These are phyloP conservation scores for Halictus ligatus DNA, from an alignment of 2,888 invertebrate species.

Conservation along the genomic window DNA sequence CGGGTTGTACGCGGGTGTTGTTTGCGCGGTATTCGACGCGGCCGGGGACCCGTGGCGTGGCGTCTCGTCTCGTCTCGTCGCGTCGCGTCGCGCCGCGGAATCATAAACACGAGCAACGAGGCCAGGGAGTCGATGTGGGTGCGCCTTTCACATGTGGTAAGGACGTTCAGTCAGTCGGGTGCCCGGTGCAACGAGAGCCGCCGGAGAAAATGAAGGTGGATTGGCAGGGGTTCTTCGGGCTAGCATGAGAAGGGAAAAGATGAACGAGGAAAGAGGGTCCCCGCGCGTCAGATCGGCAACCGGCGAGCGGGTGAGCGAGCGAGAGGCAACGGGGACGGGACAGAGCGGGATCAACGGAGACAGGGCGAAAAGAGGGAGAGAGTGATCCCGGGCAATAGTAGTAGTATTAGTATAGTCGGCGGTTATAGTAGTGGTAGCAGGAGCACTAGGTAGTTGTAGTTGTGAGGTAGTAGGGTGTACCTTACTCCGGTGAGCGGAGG, in stretches of 20 bases:
- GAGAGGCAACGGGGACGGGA: conserved; percentile 2
- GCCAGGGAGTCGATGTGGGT: conserved; percentile 64
- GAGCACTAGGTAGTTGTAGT: conserved; percentile 69
- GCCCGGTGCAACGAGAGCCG: conserved; percentile 47
- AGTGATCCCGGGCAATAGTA: conserved; percentile 62
- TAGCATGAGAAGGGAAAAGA: conserved; percentile 42
- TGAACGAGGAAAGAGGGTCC: conserved; percentile 42
- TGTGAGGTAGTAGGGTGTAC: conserved; percentile 77
- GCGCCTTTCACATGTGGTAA: conserved; percentile 71
- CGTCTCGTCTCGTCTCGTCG: neutral
- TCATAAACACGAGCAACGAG: conserved; percentile 60
- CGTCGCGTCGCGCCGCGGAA: conserved; percentile 21
- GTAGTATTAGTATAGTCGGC: conserved; percentile 60
- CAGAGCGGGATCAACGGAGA: conserved; percentile 18
- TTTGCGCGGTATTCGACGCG: neutral
- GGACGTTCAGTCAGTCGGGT: conserved; percentile 62
- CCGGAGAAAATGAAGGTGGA: conserved; percentile 72
- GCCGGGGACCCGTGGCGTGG: neutral
- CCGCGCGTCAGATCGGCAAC: conserved; percentile 36
- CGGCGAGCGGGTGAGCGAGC: neutral
- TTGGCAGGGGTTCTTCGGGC: conserved; percentile 58
- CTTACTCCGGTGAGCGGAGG: conserved; percentile 79
- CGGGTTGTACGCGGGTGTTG: conserved; percentile 31
- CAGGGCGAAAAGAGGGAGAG: conserved; percentile 62
- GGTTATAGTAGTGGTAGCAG: conserved; percentile 66